A percentile compares a stretch with the other conserved stretches of the same genome.
Evolutionary conservation across 1,140 invertebrate genomes (phyloP).

Genomic region (Brachionus manjavacas): DNA sequence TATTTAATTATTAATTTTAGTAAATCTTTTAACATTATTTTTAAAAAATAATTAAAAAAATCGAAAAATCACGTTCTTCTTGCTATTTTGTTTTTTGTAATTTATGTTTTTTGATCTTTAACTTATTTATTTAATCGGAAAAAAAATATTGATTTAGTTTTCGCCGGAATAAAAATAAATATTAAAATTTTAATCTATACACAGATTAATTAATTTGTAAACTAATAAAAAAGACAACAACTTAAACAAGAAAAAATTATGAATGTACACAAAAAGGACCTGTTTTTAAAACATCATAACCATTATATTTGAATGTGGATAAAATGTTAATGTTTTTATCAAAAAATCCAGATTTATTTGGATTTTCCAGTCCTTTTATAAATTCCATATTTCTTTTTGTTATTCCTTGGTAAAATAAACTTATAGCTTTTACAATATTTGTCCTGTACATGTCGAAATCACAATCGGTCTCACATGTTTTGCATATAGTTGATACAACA

Average conservation of each 20-base stretch:
- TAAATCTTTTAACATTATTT: no score
- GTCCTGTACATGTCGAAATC: constrained; percentile 12
- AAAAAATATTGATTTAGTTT: no score
- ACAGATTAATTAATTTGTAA: no score
- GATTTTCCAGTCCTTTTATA: neutral
- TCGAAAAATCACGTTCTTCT: no score
- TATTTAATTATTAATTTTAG: no score
- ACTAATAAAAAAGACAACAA: no score
- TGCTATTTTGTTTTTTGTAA: no score
- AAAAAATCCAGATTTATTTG: constrained; percentile 5
- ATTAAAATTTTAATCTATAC: neutral
- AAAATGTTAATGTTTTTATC: neutral
- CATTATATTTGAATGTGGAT: neutral
- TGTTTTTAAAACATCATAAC: neutral
- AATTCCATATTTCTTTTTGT: neutral
- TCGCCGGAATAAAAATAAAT: no score
- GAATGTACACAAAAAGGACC: neutral
- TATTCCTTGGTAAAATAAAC: constrained; percentile 3
- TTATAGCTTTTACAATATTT: neutral
- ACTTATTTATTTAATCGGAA: no score
- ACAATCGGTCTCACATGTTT: constrained; percentile 3
- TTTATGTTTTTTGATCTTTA: no score
- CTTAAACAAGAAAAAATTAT: neutral
- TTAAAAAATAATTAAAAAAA: no score
- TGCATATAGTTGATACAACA: neutral